Evolutionary conservation across 1,140 invertebrate genomes (phyloP), one percentile per base, ranked within the genome.

Genomic region (Conus ventricosus): DNA sequence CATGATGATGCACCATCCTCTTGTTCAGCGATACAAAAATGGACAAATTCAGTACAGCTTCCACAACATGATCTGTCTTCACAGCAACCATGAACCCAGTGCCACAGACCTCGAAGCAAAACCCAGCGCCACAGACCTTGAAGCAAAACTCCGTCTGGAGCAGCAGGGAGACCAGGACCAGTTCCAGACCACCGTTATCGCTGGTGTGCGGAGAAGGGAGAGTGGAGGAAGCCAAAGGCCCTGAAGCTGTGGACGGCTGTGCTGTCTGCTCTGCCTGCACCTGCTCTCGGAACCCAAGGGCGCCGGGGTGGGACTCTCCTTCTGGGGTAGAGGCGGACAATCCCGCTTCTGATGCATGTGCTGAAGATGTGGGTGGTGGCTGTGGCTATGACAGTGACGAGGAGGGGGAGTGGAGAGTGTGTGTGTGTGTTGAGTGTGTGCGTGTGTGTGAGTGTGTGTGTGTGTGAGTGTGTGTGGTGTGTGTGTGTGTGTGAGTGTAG

Each of bases 341-440:
- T 11, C 27, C 55, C 0, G 27, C n/a, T 78, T 5, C 27, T 78
- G 23, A 15, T 78, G 23, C 53, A 51, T 39, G 17, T 55, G 39
- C 23, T 25, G 55, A 25, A 23, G 71, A 25, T 7, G 5, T 6
- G 5, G 4, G 53, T 13, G 6, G 67, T 55, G 71, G 23, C 85
- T n/a, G 55, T 53, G 85, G 39, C 8, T 57, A 23, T 87, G 85
- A 87, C 53, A 55, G 63, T 7, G 85, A 75, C 25, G 71, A 25
- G 54, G 85, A 78, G 13, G 63, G 60, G 54, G 55, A 51, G 57
- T 13, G 57, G 27, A 67, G 84, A 57, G 84, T 5, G 84, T 8
- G 51, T 13, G 67, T 51, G 57, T 67, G 39, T n/a, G 67, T 25
- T 76, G 84, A 54, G 8, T 27, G 55, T 67, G 57, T 27, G n/a